Evolutionary conservation across 2,113 vertebrate species (phyloP).

Genomic region (Mesocricetus auratus): DNA sequence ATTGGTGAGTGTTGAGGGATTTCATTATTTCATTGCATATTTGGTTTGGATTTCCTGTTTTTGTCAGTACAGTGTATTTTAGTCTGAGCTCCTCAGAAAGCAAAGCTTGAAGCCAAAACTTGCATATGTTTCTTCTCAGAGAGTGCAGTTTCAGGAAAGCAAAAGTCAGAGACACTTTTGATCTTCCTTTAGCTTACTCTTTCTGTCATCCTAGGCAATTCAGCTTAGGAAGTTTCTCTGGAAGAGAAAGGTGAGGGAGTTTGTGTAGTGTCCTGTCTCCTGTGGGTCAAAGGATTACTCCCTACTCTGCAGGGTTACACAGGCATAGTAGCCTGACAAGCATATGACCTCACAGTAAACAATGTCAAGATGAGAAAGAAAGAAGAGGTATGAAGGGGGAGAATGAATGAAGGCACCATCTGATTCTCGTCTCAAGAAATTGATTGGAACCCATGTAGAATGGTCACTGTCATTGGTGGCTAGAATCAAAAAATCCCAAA

Average conservation of each 20-base stretch:
- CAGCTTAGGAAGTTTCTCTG: not conserved
- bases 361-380: not conserved
- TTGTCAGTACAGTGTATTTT: slow-evolving; percentile 49
- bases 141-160: not conserved
- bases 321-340: fast-evolving
- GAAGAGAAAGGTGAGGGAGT: not conserved
- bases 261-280: not conserved
- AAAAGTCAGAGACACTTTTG: not conserved
- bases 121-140: not conserved
- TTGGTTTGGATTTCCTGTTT: slow-evolving; percentile 68
- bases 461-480: not conserved
- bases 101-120: not conserved
- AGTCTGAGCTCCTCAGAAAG: slow-evolving; percentile 34
- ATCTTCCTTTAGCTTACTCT: not conserved
- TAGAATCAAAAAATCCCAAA: not conserved
- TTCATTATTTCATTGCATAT: slow-evolving; percentile 55
- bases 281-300: not conserved
- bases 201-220: not conserved
- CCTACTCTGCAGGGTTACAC: fast-evolving
- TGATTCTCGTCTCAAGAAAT: not conserved
- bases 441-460: not conserved
- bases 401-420: not conserved
- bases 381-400: not conserved
- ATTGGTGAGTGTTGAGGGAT: not conserved
- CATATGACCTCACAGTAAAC: not conserved